Evolutionary conservation across 2,797 vertebrate species (phyloP), one percentile per base, ranked within the genome.

Genomic region (Neostethus bicornis): DNA sequence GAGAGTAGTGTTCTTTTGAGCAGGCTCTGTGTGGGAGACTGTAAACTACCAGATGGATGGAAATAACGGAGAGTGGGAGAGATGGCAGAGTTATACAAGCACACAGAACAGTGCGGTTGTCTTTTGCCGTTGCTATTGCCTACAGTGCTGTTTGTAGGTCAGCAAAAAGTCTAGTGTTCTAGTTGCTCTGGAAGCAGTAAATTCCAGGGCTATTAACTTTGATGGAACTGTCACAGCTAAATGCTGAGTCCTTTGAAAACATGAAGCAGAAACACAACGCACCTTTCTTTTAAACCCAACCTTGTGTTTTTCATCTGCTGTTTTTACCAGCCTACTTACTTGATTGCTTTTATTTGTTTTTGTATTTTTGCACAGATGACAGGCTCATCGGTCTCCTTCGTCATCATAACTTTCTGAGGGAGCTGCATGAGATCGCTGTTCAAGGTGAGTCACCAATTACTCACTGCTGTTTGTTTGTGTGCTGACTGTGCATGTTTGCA

Each of bases 301-400:
- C 51, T 38, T 4, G 39, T 12, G 16, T 21, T 42, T 58, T 51
- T 57, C 42, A 23, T 61, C 32, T 71, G 9, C 11, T 13, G 17
- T 37, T 37, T 20, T 23, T 25, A 7, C 11, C 17, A 38, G 41
- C 17, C 19, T 7, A 10, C 1, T 21, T 25, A 3, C 6, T 13
- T 17, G 11, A 14, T 26, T 39, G 4, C 11, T 28, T 5, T 10
- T 25, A 35, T 24, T 4, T 12, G 29, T 35, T 3, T 41, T 20
- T 66, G 39, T 52, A 7, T 61, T 34, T 52, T 20, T 34, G 16
- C 25, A 34, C 91, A 99, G 97, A 98, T 77, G 94, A 97, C 73
- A 89, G 94, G 60, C 93, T 99, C 39, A 92, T 95, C 73, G 92
- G 93, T 16, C 92, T 98, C 66, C 94, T 98, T 48, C 93, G 94